phyloP scores from a whole-genome alignment of 2,113 vertebrate genomes.

The Rhinogobius similis region DNA sequence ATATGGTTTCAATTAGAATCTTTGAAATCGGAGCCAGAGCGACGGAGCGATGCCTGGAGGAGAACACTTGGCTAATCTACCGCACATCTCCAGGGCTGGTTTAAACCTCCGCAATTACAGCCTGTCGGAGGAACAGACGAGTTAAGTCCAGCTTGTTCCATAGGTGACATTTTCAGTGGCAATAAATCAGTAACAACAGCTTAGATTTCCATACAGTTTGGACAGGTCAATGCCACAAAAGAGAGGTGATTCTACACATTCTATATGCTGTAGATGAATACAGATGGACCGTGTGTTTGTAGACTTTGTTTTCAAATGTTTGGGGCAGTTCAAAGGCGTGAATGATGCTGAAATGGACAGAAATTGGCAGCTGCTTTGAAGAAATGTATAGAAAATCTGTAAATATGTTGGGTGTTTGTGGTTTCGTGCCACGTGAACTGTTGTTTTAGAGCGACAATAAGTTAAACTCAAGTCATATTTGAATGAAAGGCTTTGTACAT shows the following conservation, averaged over 20 bases:
- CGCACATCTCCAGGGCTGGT: slow-evolving; percentile 65
- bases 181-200: not conserved
- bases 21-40: slow-evolving; percentile 30
- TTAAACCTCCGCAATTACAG: slow-evolving; percentile 68
- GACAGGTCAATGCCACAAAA: not conserved
- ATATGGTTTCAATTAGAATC: slow-evolving; percentile 25
- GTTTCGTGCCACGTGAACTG: not conserved
- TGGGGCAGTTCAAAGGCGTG: not conserved
- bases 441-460: not conserved
- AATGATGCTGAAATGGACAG: not conserved
- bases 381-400: not conserved
- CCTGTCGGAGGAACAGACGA: slow-evolving; percentile 60
- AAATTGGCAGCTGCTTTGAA: not conserved
- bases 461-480: not conserved
- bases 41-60: slow-evolving; percentile 25
- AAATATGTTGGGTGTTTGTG: not conserved
- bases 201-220: not conserved
- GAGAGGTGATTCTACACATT: not conserved
- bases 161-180: slow-evolving; percentile 47
- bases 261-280: not conserved
- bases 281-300: not conserved
- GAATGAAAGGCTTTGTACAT: no score
- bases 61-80: slow-evolving; percentile 60
- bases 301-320: not conserved
- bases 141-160: slow-evolving; percentile 53